phyloP scores from a whole-genome alignment of 2,113 vertebrate species.

The Sminthopsis crassicaudata region DNA sequence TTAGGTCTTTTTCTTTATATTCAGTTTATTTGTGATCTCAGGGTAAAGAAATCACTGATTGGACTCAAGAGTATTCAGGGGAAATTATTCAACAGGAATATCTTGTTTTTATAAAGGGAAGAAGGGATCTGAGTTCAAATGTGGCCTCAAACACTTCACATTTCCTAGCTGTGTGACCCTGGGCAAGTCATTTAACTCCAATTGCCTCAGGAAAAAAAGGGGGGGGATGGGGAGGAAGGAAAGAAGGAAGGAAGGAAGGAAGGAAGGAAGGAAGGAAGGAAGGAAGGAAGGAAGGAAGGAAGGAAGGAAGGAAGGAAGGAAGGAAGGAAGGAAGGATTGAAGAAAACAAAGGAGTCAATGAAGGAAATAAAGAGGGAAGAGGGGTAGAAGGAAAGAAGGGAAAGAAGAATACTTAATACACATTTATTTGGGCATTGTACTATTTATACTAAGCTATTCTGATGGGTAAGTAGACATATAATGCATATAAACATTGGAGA shows the following conservation, averaged over 20 bases:
- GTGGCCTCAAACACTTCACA: no score
- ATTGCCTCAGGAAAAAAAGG: no score
- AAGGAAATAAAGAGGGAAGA: no score
- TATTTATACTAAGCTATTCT: not conserved
- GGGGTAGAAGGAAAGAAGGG: no score
- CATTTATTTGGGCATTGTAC: not conserved
- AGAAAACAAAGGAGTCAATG: not conserved
- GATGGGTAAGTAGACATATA: not conserved
- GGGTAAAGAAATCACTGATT: not conserved
- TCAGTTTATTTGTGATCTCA: not conserved
- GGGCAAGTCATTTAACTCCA: no score
- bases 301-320: no score
- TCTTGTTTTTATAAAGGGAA: conserved; percentile 15
- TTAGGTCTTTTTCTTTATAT: accelerated
- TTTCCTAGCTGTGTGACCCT: no score
- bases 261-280: no score
- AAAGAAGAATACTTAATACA: not conserved
- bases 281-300: not conserved
- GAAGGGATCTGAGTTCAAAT: no score
- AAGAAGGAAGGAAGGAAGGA: no score
- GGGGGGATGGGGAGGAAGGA: no score
- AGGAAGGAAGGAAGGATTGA: not conserved
- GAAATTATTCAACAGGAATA: not conserved
- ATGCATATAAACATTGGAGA: not conserved
- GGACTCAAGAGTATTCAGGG: not conserved